Conservation (phyloP, 2,797 vertebrate genomes). For the Myiothlypis chrysogaster region DNA sequence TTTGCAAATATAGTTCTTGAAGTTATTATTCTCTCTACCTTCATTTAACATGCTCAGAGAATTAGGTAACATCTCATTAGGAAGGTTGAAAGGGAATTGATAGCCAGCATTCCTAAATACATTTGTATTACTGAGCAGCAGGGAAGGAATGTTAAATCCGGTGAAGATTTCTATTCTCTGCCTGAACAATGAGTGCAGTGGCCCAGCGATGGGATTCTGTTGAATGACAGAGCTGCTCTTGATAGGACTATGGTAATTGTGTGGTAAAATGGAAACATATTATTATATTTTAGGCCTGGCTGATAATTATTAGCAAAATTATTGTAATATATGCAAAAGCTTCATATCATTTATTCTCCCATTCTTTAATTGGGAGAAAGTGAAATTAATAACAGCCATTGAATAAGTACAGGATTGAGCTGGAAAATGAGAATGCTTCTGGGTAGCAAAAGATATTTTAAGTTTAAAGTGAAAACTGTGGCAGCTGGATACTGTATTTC, state of each 20-base stretch:
- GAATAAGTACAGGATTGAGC: constrained; percentile 30
- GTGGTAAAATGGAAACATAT: constrained; percentile 5
- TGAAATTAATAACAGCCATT: constrained; percentile 28
- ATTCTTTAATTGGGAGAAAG: constrained; percentile 38
- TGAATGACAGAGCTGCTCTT: constrained; percentile 53
- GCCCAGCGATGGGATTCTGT: constrained; percentile 25
- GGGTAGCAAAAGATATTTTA: constrained; percentile 32
- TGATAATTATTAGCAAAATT: constrained; percentile 45
- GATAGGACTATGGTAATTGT: constrained; percentile 17
- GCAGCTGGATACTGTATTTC: constrained; percentile 16
- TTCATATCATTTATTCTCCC: not conserved
- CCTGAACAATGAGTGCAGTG: constrained; percentile 38
- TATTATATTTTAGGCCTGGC: constrained; percentile 2
- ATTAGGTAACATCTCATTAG: constrained; percentile 52
- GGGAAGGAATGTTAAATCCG: constrained; percentile 36
- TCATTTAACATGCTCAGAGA: constrained; percentile 28
- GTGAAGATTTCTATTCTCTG: constrained; percentile 43
- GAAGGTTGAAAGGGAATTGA: constrained; percentile 33
- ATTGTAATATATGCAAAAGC: constrained; percentile 46
- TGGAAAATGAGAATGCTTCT: constrained; percentile 34
- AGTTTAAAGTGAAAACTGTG: constrained; percentile 21
- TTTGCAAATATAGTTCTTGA: constrained; percentile 29
- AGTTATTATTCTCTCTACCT: constrained; percentile 27
- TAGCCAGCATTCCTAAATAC: constrained; percentile 35
- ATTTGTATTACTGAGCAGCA: constrained; percentile 33